Evolutionary conservation across 2,888 invertebrate genomes (phyloP).

Genomic region (Xestia xanthographa): DNA sequence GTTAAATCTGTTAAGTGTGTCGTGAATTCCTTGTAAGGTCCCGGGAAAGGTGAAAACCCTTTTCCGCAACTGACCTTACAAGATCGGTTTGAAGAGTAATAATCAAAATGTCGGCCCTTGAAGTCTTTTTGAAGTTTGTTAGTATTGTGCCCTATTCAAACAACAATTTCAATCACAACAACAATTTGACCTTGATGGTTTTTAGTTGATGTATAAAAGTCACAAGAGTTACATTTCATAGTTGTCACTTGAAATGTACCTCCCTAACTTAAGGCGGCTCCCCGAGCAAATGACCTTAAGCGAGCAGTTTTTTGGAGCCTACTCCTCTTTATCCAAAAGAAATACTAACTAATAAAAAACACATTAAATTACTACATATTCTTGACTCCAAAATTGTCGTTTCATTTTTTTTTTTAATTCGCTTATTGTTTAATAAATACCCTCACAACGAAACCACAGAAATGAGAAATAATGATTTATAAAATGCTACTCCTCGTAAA

Average conservation of each 20-base stretch:
- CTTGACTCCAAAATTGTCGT: too few species aligned
- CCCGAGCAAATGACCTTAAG: too few species aligned
- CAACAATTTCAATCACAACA: not conserved
- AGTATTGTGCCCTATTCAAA: not conserved
- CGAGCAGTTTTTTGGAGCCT: too few species aligned
- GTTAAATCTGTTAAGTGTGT: conserved; percentile 21
- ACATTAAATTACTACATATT: too few species aligned
- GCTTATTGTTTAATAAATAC: too few species aligned
- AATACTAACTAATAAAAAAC: too few species aligned
- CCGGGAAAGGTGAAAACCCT: not conserved
- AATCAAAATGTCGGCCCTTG: not conserved
- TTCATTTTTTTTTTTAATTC: too few species aligned
- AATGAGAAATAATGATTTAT: too few species aligned
- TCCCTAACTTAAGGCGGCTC: too few species aligned
- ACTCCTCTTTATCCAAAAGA: too few species aligned
- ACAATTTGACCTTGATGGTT: not conserved
- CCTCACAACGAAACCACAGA: too few species aligned
- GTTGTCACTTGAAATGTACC: not conserved
- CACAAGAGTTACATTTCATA: not conserved
- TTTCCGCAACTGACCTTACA: not conserved
- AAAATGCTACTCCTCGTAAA: too few species aligned
- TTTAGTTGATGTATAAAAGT: not conserved
- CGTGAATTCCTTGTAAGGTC: conserved; percentile 5
- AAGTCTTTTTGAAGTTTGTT: not conserved
- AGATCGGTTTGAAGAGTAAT: not conserved